phyloP scores from a whole-genome alignment of 2,888 invertebrate genomes.

The Orthosia gracilis region DNA sequence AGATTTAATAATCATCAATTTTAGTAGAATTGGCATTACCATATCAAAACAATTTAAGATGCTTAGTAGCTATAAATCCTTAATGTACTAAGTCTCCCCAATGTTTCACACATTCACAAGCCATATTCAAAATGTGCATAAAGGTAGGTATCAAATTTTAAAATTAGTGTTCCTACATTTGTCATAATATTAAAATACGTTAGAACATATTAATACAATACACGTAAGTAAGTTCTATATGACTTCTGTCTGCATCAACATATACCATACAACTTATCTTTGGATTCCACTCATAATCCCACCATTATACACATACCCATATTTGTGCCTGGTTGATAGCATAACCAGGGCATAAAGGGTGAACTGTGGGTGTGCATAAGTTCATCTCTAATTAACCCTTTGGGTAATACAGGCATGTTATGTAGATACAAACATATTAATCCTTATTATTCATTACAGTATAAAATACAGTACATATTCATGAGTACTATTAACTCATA shows the following conservation, averaged over 20 bases:
- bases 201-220: not conserved
- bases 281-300: not conserved
- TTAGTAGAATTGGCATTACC: no score
- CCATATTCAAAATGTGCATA: not conserved
- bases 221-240: not conserved
- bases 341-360: no score
- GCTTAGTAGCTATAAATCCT: not conserved
- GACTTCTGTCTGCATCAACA: not conserved
- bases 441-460: not conserved
- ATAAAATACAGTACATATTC: not conserved
- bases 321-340: no score
- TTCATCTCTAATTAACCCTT: no score
- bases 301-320: no score
- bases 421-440: no score
- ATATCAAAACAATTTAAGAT: no score
- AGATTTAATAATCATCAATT: no score
- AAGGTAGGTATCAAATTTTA: constrained; percentile 13
- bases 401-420: no score
- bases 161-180: not conserved
- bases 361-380: no score
- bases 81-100: no score
- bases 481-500: not conserved
- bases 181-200: not conserved
- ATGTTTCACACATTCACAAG: not conserved
- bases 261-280: not conserved